Percentiles rank a stretch among this genome's conserved stretches.
Conservation (phyloP, 2,888 invertebrate species). For the Molorchus minor region DNA sequence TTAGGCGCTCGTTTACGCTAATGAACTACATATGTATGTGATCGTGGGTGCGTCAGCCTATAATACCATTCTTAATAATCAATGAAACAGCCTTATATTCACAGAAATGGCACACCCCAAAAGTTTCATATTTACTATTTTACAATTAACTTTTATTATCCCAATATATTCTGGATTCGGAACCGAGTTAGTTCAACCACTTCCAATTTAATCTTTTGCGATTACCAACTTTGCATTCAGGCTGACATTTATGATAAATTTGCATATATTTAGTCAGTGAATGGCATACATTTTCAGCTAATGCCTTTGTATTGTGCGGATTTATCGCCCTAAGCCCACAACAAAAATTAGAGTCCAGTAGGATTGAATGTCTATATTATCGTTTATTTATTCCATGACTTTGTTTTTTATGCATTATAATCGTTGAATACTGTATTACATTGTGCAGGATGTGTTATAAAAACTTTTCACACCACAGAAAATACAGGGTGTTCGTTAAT, state of each 20-base stretch:
- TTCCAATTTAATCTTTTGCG: conserved; percentile 18
- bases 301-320: conserved; percentile 15
- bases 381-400: too few species aligned
- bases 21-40: not conserved
- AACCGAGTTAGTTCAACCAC: not conserved
- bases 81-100: not conserved
- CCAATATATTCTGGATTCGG: conserved; percentile 10
- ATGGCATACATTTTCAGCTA: conserved; percentile 18
- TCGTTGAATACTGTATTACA: too few species aligned
- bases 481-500: too few species aligned
- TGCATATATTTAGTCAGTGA: conserved; percentile 26
- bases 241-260: conserved; percentile 33
- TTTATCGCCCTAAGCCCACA: conserved; percentile 19
- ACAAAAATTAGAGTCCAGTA: conserved; percentile 6
- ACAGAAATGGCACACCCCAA: conserved; percentile 8
- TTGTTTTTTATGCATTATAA: too few species aligned
- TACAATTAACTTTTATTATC: conserved; percentile 13
- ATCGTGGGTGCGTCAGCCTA: conserved; percentile 2
- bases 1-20: not conserved
- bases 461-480: too few species aligned
- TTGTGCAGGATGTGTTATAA: too few species aligned
- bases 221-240: conserved; percentile 26
- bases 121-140: not conserved
- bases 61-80: not conserved
- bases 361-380: conserved; percentile 8